Base-by-base conservation (phyloP, 2,797 vertebrate genomes). In the Mus minutoides region DNA sequence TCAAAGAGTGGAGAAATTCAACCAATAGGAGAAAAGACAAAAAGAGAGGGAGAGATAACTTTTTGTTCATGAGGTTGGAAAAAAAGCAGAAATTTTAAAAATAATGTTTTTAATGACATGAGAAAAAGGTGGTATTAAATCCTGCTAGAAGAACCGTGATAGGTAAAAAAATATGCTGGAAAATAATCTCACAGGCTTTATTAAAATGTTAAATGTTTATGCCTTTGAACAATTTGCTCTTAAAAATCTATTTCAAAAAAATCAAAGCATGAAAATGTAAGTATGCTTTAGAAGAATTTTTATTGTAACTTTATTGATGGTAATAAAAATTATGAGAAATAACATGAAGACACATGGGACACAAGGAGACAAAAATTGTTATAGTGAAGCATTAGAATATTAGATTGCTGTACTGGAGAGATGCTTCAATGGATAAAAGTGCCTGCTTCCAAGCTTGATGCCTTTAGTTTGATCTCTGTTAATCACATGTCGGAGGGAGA, bases 341-440 rank as follows among this genome's bases (percentile, higher is more conserved):
- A 83, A 14, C 26, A n/a, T 77, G 76, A 93, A 93, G 49, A 17
- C 71, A 5, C 37, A 76, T 58, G 60, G 49, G 67, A 49, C 88
- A 34, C 10, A 91, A n/a, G 82, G 88, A 78, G 88, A 82, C 76
- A 95, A 37, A 95, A 46, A 86, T 60, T n/a, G 49, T 34, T 69
- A 17, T 22, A 29, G 24, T 3, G 77, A 24, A 67, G 21, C 49
- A 6, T 49, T 75, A 22, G 46, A 52, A 31, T 92, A 58, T 76
- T 78, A 90, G 84, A 6, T 24, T 62, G 22, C 67, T 83, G 3
- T 19, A 26, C 37, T 19, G 26, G 67, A 71, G 49, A 40, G 24
- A 54, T 29, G 24, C n/a, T 5, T 73, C n/a, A 56, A 10, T 16
- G n/a, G 24, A 73, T 40, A 26, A 56, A 40, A 31, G 49, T 21